These are phyloP conservation scores for Disparrhopalites patrizii DNA, from an alignment of 2,888 invertebrate species.

Conservation along the genomic window DNA sequence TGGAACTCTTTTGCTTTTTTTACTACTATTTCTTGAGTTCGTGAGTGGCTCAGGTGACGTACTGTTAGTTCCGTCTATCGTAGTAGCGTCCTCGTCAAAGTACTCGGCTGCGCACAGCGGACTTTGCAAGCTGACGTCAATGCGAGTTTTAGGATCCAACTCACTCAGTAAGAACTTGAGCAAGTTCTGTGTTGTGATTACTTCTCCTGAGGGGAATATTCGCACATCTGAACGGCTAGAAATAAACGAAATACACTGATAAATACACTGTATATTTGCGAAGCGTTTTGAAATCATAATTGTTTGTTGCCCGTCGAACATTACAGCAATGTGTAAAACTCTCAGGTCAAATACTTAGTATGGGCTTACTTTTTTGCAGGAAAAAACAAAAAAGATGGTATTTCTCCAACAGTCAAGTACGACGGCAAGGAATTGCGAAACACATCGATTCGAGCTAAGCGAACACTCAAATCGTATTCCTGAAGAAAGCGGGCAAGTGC, in stretches of 20 bases:
- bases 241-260: conserved; percentile 13
- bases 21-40: neutral
- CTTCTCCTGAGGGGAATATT: conserved; percentile 37
- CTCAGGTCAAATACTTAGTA: neutral
- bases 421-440: conserved; percentile 43
- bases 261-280: neutral
- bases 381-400: conserved; percentile 44
- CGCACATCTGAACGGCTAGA: conserved; percentile 38
- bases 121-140: conserved; percentile 38
- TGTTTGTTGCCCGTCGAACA: too few relatives aligned
- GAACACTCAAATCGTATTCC: conserved; percentile 35
- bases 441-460: conserved; percentile 41
- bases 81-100: neutral
- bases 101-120: conserved; percentile 30
- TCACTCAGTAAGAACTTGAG: conserved; percentile 43
- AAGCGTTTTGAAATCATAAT: neutral
- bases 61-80: neutral
- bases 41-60: neutral
- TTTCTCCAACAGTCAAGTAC: conserved; percentile 35
- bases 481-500: conserved; percentile 39
- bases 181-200: conserved; percentile 36
- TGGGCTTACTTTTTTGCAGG: conserved; percentile 41
- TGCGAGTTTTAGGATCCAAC: conserved; percentile 38
- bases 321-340: conserved; percentile 1
- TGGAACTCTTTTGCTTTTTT: too few relatives aligned